Percentiles rank a stretch among this genome's conserved stretches.
These are phyloP conservation scores for Villa cingulata DNA, from an alignment of 2,888 invertebrate genomes.

Conservation along the genomic window DNA sequence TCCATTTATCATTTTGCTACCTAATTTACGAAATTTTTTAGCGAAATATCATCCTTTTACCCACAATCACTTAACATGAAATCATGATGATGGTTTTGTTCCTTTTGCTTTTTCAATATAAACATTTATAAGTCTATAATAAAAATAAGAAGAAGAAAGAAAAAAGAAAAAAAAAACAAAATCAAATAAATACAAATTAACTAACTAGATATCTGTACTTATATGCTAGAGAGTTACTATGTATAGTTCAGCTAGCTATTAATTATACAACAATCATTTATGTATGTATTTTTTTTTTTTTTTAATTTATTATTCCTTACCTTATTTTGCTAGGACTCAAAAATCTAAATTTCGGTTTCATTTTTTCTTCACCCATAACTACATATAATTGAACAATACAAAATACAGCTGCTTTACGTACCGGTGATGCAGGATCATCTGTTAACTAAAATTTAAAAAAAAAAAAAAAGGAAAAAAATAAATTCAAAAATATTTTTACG, in stretches of 20 bases:
- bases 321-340: conserved; percentile 80
- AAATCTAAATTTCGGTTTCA: conserved; percentile 65
- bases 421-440: conserved; percentile 81
- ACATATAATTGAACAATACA: conserved; percentile 92
- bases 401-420: conserved; percentile 92
- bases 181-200: too few species aligned
- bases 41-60: conserved; percentile 21
- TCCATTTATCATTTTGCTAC: conserved; percentile 19
- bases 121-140: conserved; percentile 21
- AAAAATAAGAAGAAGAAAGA: neutral
- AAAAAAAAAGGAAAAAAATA: neutral
- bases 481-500: too few species aligned
- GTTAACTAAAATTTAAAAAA: conserved; percentile 48
- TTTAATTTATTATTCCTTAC: too few species aligned
- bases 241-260: too few species aligned
- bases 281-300: too few species aligned
- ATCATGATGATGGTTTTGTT: conserved; percentile 21
- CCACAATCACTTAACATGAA: conserved; percentile 24
- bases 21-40: conserved; percentile 20
- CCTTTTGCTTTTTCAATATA: conserved; percentile 22
- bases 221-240: too few species aligned
- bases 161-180: neutral
- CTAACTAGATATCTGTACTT: too few species aligned
- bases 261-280: too few species aligned
- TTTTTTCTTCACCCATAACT: conserved; percentile 71